These are phyloP conservation scores for Corythucha ciliata DNA, from an alignment of 2,888 invertebrate genomes.

Conservation along the genomic window DNA sequence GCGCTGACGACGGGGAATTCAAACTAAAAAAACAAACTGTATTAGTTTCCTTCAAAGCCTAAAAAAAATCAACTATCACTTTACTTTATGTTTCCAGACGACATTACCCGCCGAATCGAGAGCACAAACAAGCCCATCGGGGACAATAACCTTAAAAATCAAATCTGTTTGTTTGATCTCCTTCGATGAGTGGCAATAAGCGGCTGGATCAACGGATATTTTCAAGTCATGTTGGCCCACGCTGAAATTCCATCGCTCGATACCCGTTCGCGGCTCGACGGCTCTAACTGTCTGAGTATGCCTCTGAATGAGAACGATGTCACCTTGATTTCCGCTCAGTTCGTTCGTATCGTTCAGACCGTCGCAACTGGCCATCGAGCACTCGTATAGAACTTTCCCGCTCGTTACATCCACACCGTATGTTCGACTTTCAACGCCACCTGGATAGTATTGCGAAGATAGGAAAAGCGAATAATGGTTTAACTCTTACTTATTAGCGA, in stretches of 20 bases:
- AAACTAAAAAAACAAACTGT: slow-evolving; percentile 48
- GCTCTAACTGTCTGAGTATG: slow-evolving; percentile 83
- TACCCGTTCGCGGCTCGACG: slow-evolving; percentile 73
- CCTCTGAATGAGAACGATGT: slow-evolving; percentile 66
- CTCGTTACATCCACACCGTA: slow-evolving; percentile 72
- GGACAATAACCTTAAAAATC: slow-evolving; percentile 56
- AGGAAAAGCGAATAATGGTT: no score
- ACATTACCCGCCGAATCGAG: slow-evolving; percentile 49
- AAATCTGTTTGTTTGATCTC: no score
- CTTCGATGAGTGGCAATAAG: slow-evolving; percentile 40
- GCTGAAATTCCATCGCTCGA: slow-evolving; percentile 93
- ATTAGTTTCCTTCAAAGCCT: neutral
- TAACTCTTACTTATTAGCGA: no score
- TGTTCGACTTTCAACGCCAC: slow-evolving; percentile 77
- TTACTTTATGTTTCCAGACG: slow-evolving; percentile 69
- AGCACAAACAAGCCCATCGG: slow-evolving; percentile 62
- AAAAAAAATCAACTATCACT: slow-evolving; percentile 9
- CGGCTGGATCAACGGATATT: slow-evolving; percentile 40
- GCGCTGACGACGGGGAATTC: slow-evolving; percentile 75
- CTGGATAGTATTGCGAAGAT: slow-evolving; percentile 40
- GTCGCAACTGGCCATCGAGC: slow-evolving; percentile 61
- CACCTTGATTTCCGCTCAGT: slow-evolving; percentile 39
- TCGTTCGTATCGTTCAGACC: slow-evolving; percentile 53
- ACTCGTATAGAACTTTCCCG: slow-evolving; percentile 66
- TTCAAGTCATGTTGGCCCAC: slow-evolving; percentile 80